Evolutionary conservation across 2,113 vertebrate genomes (phyloP).

Genomic region (Caranx melampygus): DNA sequence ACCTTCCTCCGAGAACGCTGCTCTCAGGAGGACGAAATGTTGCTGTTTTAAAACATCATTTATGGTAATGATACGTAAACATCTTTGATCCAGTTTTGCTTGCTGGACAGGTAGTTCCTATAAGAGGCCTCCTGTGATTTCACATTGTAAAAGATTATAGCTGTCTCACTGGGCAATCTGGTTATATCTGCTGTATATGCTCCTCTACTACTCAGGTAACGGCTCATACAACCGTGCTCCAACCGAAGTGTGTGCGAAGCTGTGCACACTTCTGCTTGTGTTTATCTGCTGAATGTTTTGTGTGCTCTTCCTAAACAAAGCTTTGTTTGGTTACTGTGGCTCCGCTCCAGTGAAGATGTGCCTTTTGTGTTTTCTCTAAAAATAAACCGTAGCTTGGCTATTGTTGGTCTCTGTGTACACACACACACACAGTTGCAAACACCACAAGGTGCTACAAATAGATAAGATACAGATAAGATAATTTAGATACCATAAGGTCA

Average conservation of each 20-base stretch:
- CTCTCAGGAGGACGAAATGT: too few relatives aligned
- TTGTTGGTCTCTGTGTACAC: slow-evolving; percentile 33
- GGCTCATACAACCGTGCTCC: not conserved
- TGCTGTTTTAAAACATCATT: too few relatives aligned
- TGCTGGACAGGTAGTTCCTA: not conserved
- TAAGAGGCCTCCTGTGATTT: not conserved
- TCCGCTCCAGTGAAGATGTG: slow-evolving; percentile 41
- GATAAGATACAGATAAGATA: too few relatives aligned
- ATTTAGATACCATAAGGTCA: not conserved
- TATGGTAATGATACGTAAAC: too few relatives aligned
- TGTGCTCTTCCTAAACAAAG: slow-evolving; percentile 49
- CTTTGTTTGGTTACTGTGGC: slow-evolving; percentile 55
- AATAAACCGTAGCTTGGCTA: slow-evolving; percentile 52
- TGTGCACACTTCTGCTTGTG: not conserved
- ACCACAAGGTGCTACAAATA: not conserved
- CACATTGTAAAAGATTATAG: not conserved
- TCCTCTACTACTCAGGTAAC: not conserved
- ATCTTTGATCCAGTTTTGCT: slow-evolving; percentile 5
- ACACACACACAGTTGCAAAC: slow-evolving; percentile 19
- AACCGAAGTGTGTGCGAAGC: not conserved
- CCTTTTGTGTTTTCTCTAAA: slow-evolving; percentile 77
- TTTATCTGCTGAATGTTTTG: not conserved
- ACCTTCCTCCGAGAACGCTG: not conserved
- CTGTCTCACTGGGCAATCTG: not conserved
- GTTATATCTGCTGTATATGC: not conserved